Percentiles rank a stretch among this genome's conserved stretches.
Conservation (phyloP, 2,888 invertebrate species). For the Lepidochitona cinerea region DNA sequence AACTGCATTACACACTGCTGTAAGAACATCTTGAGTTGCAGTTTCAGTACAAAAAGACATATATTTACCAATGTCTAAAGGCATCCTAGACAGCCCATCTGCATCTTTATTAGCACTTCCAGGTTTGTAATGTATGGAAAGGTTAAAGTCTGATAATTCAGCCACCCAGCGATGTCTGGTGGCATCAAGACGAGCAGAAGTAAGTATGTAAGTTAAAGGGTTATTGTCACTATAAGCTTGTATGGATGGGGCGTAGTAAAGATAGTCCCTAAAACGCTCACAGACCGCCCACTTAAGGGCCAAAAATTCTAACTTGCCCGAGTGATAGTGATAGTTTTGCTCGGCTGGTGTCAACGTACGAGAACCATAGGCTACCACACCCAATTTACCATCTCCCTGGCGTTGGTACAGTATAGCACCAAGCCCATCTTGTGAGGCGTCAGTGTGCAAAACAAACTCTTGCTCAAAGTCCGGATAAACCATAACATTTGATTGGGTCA, state of each 20-base stretch:
- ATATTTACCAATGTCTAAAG: slow-evolving; percentile 10
- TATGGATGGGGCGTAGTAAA: slow-evolving; percentile 17
- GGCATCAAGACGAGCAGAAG: slow-evolving; percentile 14
- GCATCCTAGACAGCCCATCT: slow-evolving; percentile 19
- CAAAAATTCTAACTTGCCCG: slow-evolving; percentile 18
- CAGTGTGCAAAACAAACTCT: too few species aligned
- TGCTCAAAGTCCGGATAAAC: too few species aligned
- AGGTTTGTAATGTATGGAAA: slow-evolving; percentile 12
- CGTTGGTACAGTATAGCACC: too few species aligned
- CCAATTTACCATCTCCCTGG: too few species aligned
- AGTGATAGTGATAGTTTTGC: slow-evolving; percentile 8
- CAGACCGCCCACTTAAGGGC: slow-evolving; percentile 22
- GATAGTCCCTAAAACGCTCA: slow-evolving; percentile 19
- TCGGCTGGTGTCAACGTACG: slow-evolving; percentile 14
- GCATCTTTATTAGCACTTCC: slow-evolving; percentile 15
- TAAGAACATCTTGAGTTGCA: not conserved
- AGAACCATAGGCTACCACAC: slow-evolving; percentile 16
- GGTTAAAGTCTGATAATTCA: slow-evolving; percentile 14
- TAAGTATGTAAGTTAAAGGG: slow-evolving; percentile 12
- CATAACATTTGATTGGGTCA: too few species aligned
- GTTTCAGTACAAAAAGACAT: slow-evolving; percentile 12
- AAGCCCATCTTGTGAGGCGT: too few species aligned
- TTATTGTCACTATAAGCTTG: slow-evolving; percentile 15
- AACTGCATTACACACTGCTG: not conserved
- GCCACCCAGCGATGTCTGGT: slow-evolving; percentile 11